Conservation (phyloP, 2,888 invertebrate genomes). For the Stenurella melanura region DNA sequence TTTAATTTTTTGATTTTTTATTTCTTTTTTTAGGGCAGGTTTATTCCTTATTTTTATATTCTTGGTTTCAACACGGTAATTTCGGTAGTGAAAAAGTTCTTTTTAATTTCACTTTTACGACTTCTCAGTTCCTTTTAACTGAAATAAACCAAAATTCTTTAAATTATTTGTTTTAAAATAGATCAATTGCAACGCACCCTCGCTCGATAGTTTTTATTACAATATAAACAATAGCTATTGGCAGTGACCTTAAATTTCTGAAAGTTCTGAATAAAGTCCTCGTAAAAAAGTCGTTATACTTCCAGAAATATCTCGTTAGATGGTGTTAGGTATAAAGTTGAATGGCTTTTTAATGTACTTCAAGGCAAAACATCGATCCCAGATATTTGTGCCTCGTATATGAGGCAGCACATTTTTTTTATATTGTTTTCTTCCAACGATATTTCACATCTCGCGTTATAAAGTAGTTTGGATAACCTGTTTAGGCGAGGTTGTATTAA, state of each 20-base stretch:
- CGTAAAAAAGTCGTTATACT: constrained; percentile 32
- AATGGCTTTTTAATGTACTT: constrained; percentile 31
- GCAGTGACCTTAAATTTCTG: constrained; percentile 27
- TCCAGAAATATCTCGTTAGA: constrained; percentile 19
- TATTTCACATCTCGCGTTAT: background rate
- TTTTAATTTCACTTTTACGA: too few species aligned
- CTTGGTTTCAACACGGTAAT: too few species aligned
- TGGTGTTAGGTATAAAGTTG: constrained; percentile 16
- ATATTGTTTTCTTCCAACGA: background rate
- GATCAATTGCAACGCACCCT: too few species aligned
- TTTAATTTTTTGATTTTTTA: too few species aligned
- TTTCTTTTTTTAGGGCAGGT: too few species aligned
- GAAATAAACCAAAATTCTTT: too few species aligned
- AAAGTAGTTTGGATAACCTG: background rate
- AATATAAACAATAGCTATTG: constrained; percentile 4
- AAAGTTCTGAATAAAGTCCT: constrained; percentile 19
- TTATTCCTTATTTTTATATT: too few species aligned
- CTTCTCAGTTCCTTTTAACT: too few species aligned
- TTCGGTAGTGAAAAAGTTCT: too few species aligned
- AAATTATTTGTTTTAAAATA: too few species aligned
- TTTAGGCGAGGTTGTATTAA: background rate
- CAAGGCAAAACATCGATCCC: constrained; percentile 9
- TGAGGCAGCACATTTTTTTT: background rate
- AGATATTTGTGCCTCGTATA: constrained; percentile 3
- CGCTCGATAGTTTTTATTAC: background rate